A percentile compares a stretch with the other conserved stretches of the same genome.
phyloP scores from a whole-genome alignment of 2,113 vertebrate genomes.

The Alethe diademata region DNA sequence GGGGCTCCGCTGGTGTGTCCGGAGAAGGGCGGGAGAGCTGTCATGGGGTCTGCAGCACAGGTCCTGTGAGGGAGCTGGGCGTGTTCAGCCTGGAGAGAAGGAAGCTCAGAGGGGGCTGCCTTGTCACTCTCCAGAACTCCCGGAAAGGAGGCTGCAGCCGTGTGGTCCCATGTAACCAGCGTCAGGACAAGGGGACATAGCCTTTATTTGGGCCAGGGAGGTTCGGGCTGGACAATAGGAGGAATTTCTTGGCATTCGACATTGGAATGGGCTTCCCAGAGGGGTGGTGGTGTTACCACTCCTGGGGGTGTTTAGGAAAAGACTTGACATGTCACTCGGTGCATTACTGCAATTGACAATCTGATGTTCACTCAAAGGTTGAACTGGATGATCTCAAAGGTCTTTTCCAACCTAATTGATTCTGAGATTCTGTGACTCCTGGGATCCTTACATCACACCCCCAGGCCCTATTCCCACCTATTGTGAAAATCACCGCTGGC shows the following conservation, averaged over 20 bases:
- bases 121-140: neutral
- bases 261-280: neutral
- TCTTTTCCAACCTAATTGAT: neutral
- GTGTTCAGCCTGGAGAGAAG: neutral
- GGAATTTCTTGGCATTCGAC: accelerated
- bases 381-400: accelerated
- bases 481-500: accelerated
- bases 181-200: neutral
- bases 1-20: neutral
- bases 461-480: accelerated
- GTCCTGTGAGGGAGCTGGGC: neutral
- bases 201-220: no score
- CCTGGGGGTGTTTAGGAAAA: neutral
- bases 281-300: neutral
- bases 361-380: neutral
- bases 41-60: neutral
- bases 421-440: no score
- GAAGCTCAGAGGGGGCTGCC: no score
- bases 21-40: no score
- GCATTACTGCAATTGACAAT: no score
- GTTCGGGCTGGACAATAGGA: neutral
- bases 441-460: neutral
- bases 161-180: neutral
- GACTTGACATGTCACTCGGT: neutral
- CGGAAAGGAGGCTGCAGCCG: neutral